Base-by-base conservation (phyloP, 2,888 invertebrate genomes). In the Epinotia nisella region DNA sequence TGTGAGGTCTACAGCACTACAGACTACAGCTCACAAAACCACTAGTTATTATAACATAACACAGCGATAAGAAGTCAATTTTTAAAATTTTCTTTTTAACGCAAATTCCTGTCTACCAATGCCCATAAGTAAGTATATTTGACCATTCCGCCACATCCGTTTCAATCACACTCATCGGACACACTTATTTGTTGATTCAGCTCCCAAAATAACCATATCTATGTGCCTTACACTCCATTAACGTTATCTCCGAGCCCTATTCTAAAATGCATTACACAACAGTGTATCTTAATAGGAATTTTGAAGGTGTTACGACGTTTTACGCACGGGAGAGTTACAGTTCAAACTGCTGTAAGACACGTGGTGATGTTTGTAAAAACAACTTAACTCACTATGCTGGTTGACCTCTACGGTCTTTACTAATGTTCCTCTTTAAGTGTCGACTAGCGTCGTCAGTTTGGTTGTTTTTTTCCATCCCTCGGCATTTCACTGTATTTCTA, bases 231-330 rank as follows among this genome's bases (percentile, higher is more conserved):
- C 83, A 72, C 78, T 78, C 81, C 81, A 84, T 84, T 84, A 81
- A 75, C 76, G 77, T 78, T 80, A 84, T 85, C 85, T 83, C 83
- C 77, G 78, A 75, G 76, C 80, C 78, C 81, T 80, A 79, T 77
- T 62, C 29, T 17, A 49, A 49, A 56, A 24, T 24, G 5, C 2
- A 0, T 13, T 24, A 15, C 56, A 15, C 15, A 29, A 56, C 24
- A 56, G 24, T 9, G 9, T 56, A 29, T 29, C 19, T 24, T 24
- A 24, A 56, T 56, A 56, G 15, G 9, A 7, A 58, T 49, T 15
- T 49, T 13, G 49, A 49, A 7, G n/a, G 49, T n/a, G 5, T 49
- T 49, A 49, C n/a, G 49, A 5, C 49, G 4, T 49, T 49, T 45
- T 49, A 49, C 7, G n/a, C 49, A 49, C n/a, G 7, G 4, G 4